Evolutionary conservation across 1,140 invertebrate genomes (phyloP), one percentile per base, ranked within the genome.

Genomic region (Oreohelix idahoensis): DNA sequence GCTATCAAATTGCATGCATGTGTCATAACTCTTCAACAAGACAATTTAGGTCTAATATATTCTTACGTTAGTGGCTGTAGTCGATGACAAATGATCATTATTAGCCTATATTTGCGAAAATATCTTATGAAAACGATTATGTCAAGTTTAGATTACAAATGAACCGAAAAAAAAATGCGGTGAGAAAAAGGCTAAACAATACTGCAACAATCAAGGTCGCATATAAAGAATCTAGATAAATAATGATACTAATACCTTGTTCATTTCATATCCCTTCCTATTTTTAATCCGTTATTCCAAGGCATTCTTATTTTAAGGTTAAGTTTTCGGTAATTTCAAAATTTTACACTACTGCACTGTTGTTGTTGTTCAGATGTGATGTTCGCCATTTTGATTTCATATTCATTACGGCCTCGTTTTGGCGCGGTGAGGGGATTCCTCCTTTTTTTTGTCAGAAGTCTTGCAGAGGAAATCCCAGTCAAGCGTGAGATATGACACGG

Each of bases 341-440:
- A 36, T 51, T 35, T 45, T 77, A 15, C n/a, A 77, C 26, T 35
- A 15, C 38, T 49, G 32, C 66, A 81, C 69, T 81, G 36, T 81
- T 81, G 79, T 81, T 81, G 79, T 71, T 71, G 79, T 81, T 71
- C 79, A 51, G 79, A 71, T 66, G 13, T 81, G 79, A 81, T 38
- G 79, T 81, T 71, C 79, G 79, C 79, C 79, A 81, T 81, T 81
- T 81, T 81, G 79, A 81, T 81, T 77, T 81, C 63, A 81, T 81
- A 71, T 42, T 81, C 36, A 71, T 81, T 42, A 71, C 51, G 36
- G 79, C 79, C 79, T 81, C 79, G 42, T 81, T 81, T 81, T 81
- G 63, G 79, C 63, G 69, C 63, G 69, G 35, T n/a, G 77, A 81
- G 79, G 75, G 79, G 63, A 81, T 49, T 81, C 79, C 79, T 70